phyloP scores from a whole-genome alignment of 2,888 invertebrate species.

The Eurytoma californica region DNA sequence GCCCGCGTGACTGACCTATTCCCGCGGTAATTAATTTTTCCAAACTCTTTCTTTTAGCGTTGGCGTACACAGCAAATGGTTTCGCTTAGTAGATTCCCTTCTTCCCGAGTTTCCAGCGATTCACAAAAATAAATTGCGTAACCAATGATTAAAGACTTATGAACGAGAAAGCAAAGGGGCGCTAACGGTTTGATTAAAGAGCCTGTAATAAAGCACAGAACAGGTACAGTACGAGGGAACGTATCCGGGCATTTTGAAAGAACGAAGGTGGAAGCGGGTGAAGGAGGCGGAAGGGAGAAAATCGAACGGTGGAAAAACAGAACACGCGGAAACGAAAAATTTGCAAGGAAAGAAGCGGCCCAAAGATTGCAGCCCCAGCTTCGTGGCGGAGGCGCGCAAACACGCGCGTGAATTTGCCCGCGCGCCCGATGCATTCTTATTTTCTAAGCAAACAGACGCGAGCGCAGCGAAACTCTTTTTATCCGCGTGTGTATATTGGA shows the following conservation, averaged over 20 bases:
- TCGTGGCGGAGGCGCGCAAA: neutral
- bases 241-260: too few species aligned
- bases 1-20: neutral
- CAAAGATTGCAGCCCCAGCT: neutral
- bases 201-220: too few species aligned
- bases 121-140: neutral
- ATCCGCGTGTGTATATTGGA: neutral
- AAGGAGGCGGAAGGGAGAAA: neutral
- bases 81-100: too few species aligned
- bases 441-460: slow-evolving; percentile 25
- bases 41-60: neutral
- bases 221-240: too few species aligned
- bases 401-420: slow-evolving; percentile 6
- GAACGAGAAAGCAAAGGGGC: neutral
- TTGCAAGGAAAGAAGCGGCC: neutral
- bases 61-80: too few species aligned
- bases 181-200: neutral
- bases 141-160: neutral
- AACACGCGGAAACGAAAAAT: neutral
- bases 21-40: slow-evolving; percentile 18
- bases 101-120: too few species aligned
- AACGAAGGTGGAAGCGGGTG: too few species aligned
- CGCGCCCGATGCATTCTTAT: slow-evolving; percentile 17
- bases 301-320: slow-evolving; percentile 1
- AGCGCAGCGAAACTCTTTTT: slow-evolving; percentile 20